Conservation (phyloP, 1,140 invertebrate species). For the Oryctes rhinoceros region DNA sequence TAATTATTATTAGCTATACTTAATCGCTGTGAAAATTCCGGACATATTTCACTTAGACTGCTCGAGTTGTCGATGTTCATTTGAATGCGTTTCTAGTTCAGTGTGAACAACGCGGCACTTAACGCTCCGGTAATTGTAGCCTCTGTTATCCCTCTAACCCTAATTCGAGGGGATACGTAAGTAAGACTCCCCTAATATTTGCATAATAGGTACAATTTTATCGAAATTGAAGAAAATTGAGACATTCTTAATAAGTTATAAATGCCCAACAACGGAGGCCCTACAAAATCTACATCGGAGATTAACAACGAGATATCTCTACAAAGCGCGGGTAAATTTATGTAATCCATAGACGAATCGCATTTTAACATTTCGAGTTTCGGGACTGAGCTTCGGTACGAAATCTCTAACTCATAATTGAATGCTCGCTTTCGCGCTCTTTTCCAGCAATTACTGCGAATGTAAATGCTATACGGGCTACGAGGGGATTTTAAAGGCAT, state of each 20-base stretch:
- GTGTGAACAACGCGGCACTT: neutral
- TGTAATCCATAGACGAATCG: neutral
- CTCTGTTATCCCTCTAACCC: too few species aligned
- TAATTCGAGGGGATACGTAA: neutral
- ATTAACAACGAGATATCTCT: neutral
- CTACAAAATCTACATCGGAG: neutral
- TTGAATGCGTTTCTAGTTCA: too few species aligned
- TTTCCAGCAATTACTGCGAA: neutral
- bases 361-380: conserved; percentile 23
- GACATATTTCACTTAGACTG: too few species aligned
- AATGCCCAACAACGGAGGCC: neutral
- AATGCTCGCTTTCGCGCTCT: neutral
- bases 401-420: conserved; percentile 11
- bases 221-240: too few species aligned
- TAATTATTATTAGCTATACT: too few species aligned
- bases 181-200: neutral
- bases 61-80: too few species aligned
- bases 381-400: neutral
- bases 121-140: neutral
- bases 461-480: conserved; percentile 2
- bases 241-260: neutral
- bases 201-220: too few species aligned
- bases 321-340: neutral
- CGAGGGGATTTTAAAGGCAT: conserved; percentile 10
- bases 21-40: too few species aligned